Evolutionary conservation across 2,888 invertebrate genomes (phyloP).

Genomic region (Campoplex nolae): DNA sequence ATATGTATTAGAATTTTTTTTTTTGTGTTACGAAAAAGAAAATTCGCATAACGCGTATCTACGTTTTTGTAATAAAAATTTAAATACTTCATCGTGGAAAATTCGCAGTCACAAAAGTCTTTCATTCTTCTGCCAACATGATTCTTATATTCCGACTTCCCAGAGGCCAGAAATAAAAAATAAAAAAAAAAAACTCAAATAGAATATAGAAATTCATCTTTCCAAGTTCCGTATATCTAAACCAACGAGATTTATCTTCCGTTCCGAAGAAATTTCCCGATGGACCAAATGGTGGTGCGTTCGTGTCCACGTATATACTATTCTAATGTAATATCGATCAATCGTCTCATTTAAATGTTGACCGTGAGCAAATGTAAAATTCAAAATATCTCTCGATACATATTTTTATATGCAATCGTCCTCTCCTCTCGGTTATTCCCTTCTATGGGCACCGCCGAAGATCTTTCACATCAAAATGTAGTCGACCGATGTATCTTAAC

Average conservation of each 20-base stretch:
- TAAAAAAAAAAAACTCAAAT: slow-evolving; percentile 17
- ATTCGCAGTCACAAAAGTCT: not conserved
- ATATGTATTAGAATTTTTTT: not conserved
- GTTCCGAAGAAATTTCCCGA: slow-evolving; percentile 51
- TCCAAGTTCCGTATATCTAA: slow-evolving; percentile 23
- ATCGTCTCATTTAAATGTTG: slow-evolving; percentile 83
- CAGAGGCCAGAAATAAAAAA: not conserved
- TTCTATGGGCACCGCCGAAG: slow-evolving; percentile 56
- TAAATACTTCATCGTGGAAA: not conserved
- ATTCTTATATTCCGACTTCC: slow-evolving; percentile 24
- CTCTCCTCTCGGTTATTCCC: slow-evolving; percentile 60
- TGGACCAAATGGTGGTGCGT: slow-evolving; percentile 40
- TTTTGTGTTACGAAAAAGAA: not conserved
- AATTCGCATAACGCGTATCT: not conserved
- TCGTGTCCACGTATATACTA: slow-evolving; percentile 56
- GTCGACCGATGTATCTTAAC: slow-evolving; percentile 27
- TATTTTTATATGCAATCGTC: slow-evolving; percentile 80
- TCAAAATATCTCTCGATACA: slow-evolving; percentile 82
- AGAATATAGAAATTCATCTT: slow-evolving; percentile 51
- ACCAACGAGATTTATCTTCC: slow-evolving; percentile 50
- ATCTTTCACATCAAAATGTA: slow-evolving; percentile 54
- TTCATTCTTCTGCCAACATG: not conserved
- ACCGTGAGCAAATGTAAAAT: slow-evolving; percentile 82
- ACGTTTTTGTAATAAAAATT: not conserved
- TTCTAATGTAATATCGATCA: slow-evolving; percentile 78